These are phyloP conservation scores for Eupithecia centaureata DNA, from an alignment of 2,888 invertebrate species.

Conservation along the genomic window DNA sequence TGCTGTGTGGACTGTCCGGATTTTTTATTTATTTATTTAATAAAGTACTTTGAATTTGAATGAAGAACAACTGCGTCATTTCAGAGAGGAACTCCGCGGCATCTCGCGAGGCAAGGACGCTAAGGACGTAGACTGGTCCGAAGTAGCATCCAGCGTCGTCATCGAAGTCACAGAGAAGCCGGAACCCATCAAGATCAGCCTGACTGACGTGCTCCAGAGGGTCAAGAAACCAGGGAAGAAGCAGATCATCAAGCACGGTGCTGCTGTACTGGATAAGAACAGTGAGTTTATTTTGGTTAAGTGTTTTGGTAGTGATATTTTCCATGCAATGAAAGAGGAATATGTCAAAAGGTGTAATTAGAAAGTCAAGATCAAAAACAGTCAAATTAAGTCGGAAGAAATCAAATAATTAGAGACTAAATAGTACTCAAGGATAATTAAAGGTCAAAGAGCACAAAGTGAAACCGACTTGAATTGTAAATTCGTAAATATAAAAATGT, in stretches of 20 bases:
- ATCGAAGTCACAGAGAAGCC: slow-evolving; percentile 87
- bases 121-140: slow-evolving; percentile 94
- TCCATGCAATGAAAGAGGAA: no score
- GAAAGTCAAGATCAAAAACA: no score
- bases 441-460: no score
- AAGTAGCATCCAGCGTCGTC: slow-evolving; percentile 87
- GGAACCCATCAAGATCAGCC: slow-evolving; percentile 89
- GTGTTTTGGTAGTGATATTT: no score
- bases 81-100: slow-evolving; percentile 92
- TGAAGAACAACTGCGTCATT: slow-evolving; percentile 22
- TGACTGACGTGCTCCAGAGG: slow-evolving; percentile 87
- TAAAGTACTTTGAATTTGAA: background rate
- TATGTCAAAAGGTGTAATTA: no score
- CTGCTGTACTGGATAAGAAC: slow-evolving; percentile 82
- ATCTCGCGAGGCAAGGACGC: slow-evolving; percentile 92
- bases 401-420: no score
- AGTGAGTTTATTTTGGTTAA: slow-evolving; percentile 80
- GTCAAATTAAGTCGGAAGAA: no score
- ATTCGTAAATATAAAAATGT: no score
- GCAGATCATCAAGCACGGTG: slow-evolving; percentile 81
- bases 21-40: no score
- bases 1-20: no score
- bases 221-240: slow-evolving; percentile 87
- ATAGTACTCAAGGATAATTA: no score
- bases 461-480: no score